Conservation (phyloP, 2,888 invertebrate genomes). For the Bombyx huttoni region DNA sequence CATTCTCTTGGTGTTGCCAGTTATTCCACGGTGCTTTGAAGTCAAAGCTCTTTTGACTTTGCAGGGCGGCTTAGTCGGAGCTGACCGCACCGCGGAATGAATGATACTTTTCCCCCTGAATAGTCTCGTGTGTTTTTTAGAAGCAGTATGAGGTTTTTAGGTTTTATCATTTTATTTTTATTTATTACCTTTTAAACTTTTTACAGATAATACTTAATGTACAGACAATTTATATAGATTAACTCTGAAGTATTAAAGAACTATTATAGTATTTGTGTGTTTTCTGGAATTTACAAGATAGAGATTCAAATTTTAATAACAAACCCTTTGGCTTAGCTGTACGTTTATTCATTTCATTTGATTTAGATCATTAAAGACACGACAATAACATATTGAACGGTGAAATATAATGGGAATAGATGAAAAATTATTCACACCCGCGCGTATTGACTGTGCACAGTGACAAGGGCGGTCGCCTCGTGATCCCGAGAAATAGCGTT, state of each 20-base stretch:
- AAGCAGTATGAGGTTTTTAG: slow-evolving; percentile 18
- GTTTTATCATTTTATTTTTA: slow-evolving; percentile 4
- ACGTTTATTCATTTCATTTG: background rate
- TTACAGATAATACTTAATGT: no score
- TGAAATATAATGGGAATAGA: slow-evolving; percentile 42
- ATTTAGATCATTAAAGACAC: background rate
- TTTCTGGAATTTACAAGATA: no score
- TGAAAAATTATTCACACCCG: slow-evolving; percentile 63
- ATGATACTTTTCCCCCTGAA: slow-evolving; percentile 53
- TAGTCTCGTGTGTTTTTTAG: slow-evolving; percentile 30
- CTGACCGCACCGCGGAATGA: slow-evolving; percentile 53
- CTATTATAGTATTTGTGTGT: no score
- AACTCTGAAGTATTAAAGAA: no score
- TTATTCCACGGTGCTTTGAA: slow-evolving; percentile 61
- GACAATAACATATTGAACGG: background rate
- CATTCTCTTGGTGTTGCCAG: slow-evolving; percentile 56
- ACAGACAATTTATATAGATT: no score
- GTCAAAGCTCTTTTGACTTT: slow-evolving; percentile 65
- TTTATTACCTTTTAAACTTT: background rate
- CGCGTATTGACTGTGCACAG: slow-evolving; percentile 53
- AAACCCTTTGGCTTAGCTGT: background rate
- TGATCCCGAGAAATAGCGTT: slow-evolving; percentile 36
- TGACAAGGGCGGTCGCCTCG: slow-evolving; percentile 41
- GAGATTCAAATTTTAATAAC: no score
- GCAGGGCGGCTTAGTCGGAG: slow-evolving; percentile 35